Conservation (phyloP, 2,797 vertebrate genomes). For the Lepilemur ruficaudatus region DNA sequence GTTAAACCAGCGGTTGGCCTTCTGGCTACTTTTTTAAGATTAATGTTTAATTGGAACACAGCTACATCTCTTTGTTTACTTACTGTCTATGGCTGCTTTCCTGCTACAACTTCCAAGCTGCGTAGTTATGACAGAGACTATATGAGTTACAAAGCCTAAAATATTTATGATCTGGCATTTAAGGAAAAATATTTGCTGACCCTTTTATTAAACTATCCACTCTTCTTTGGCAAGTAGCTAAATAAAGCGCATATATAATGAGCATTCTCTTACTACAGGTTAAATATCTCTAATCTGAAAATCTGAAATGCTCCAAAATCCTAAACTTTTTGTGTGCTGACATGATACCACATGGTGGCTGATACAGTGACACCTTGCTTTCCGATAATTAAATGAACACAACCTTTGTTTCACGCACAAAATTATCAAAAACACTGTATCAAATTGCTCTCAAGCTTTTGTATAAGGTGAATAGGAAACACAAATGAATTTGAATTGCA, state of each 20-base stretch:
- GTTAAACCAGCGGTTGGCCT: neutral
- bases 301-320: neutral
- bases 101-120: neutral
- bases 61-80: neutral
- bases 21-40: neutral
- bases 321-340: neutral
- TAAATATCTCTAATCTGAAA: neutral
- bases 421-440: neutral
- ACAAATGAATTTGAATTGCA: neutral
- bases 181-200: neutral
- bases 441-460: neutral
- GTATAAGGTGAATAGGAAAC: neutral
- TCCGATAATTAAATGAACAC: neutral
- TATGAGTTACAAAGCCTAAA: neutral
- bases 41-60: neutral
- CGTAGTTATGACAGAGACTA: neutral
- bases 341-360: neutral
- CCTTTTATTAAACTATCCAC: neutral
- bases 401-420: neutral
- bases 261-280: neutral
- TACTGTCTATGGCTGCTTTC: neutral
- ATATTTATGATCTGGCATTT: neutral
- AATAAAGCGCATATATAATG: neutral
- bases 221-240: neutral
- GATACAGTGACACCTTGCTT: neutral